Evolutionary conservation across 1,140 invertebrate species (phyloP).

Genomic region (Tetramorium alpestre): DNA sequence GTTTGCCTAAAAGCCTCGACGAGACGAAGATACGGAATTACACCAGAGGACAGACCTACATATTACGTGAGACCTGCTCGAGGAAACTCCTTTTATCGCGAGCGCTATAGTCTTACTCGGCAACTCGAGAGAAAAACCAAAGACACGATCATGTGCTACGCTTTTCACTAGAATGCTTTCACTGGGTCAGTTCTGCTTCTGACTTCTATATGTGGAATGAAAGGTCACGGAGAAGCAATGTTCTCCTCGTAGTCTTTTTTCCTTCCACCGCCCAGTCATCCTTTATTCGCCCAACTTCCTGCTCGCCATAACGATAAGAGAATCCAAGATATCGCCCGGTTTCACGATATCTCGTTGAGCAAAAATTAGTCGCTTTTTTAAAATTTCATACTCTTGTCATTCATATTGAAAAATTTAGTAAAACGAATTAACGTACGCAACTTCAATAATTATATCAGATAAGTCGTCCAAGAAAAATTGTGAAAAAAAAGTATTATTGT

Average conservation of each 20-base stretch:
- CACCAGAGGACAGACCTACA: not conserved
- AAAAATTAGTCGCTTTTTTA: not conserved
- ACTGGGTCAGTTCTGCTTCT: constrained; percentile 34
- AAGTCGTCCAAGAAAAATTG: not conserved
- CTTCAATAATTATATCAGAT: not conserved
- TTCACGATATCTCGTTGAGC: not conserved
- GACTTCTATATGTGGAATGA: constrained; percentile 38
- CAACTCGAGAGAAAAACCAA: constrained; percentile 11
- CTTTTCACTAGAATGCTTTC: constrained; percentile 17
- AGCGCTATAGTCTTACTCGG: not conserved
- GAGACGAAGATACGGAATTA: not conserved
- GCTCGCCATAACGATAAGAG: not conserved
- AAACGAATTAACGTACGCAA: not conserved
- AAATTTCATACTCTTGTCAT: not conserved
- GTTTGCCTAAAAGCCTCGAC: not conserved
- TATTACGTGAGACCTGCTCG: not conserved
- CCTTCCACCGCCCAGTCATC: not conserved
- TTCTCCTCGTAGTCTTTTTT: not conserved
- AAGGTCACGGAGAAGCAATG: constrained; percentile 26
- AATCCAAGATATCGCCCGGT: not conserved
- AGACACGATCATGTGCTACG: constrained; percentile 10
- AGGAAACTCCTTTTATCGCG: constrained; percentile 6
- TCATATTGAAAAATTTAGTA: not conserved
- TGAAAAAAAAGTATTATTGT: not conserved
- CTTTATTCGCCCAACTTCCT: constrained; percentile 30